Conservation (phyloP, 1,140 invertebrate genomes). For the Euwallacea fornicatus region DNA sequence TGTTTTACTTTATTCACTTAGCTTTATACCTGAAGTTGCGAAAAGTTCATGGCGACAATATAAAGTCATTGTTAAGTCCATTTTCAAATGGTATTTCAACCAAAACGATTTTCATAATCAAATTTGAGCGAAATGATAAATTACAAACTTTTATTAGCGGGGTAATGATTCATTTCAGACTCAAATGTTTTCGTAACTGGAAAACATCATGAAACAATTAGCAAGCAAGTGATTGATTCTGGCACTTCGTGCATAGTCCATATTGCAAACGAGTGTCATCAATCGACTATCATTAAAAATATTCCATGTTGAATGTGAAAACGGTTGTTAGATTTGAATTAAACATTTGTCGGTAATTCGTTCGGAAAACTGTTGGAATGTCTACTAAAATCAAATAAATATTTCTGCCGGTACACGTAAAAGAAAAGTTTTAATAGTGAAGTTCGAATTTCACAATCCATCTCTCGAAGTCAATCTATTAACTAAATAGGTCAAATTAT, state of each 20-base stretch:
- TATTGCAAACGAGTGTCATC: constrained; percentile 7
- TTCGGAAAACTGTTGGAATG: background rate
- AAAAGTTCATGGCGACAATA: too few relatives aligned
- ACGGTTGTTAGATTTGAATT: background rate
- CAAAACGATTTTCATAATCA: background rate
- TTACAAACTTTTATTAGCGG: constrained; percentile 1
- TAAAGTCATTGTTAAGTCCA: too few relatives aligned
- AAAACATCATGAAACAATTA: constrained; percentile 8
- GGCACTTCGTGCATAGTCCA: constrained; percentile 8
- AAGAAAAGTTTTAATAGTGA: constrained; percentile 6
- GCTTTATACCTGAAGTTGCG: too few relatives aligned
- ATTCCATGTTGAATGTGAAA: background rate
- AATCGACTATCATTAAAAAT: constrained; percentile 14
- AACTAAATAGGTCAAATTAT: constrained; percentile 18
- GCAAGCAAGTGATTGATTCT: constrained; percentile 13
- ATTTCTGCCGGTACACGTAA: background rate
- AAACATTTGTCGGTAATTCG: background rate
- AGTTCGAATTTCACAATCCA: constrained; percentile 6
- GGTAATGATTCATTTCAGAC: background rate
- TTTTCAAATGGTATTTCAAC: background rate
- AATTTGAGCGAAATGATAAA: constrained; percentile 3
- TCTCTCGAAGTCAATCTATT: constrained; percentile 2
- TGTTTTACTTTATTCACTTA: background rate
- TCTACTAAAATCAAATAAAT: background rate
- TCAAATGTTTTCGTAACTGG: constrained; percentile 1